These are phyloP conservation scores for Dreissena rostriformis DNA, from an alignment of 1,140 invertebrate species.

Conservation along the genomic window DNA sequence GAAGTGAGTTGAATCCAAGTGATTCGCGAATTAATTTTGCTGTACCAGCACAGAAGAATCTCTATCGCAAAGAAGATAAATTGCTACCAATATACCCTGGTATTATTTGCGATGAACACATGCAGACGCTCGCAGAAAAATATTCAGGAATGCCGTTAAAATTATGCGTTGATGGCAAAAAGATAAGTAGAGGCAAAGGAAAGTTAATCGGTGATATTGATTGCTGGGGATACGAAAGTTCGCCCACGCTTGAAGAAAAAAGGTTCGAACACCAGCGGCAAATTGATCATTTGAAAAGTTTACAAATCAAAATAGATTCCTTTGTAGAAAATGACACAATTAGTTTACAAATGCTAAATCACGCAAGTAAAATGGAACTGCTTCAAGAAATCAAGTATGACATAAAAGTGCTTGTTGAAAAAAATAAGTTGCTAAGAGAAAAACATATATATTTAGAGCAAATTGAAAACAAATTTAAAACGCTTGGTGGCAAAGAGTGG, in stretches of 20 bases:
- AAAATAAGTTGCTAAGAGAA: not conserved
- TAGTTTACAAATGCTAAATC: too few species aligned
- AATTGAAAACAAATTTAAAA: slow-evolving; percentile 10
- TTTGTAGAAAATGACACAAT: not conserved
- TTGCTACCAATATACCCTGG: not conserved
- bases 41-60: not conserved
- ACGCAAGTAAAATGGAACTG: not conserved
- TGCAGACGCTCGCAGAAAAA: not conserved
- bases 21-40: not conserved
- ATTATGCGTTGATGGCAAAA: slow-evolving; percentile 16
- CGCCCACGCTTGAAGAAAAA: not conserved
- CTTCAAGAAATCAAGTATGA: not conserved
- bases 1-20: not conserved
- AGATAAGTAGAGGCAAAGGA: slow-evolving; percentile 6
- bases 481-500: not conserved
- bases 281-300: not conserved
- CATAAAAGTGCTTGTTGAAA: not conserved
- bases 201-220: slow-evolving; percentile 13
- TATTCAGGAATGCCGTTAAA: not conserved
- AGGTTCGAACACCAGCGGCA: not conserved
- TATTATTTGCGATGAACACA: slow-evolving; percentile 1
- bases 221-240: slow-evolving; percentile 2
- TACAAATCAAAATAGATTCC: not conserved
- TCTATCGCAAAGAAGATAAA: not conserved
- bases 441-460: not conserved